A percentile compares a stretch with the other conserved stretches of the same genome.
Conservation (phyloP, 1,140 invertebrate species). For the Halesus radiatus region DNA sequence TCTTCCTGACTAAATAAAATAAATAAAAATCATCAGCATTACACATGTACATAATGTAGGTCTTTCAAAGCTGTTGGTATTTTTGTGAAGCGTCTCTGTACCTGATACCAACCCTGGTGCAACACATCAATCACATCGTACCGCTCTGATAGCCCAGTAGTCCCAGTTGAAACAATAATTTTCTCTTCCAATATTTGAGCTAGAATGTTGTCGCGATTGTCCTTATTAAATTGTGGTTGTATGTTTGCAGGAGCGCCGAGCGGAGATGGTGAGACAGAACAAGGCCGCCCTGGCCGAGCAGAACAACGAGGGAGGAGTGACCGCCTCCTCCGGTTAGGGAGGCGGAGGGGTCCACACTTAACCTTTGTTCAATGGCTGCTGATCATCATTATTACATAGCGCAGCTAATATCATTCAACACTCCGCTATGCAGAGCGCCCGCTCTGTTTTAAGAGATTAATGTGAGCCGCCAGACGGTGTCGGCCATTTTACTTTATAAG, state of each 20-base stretch:
- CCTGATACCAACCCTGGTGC: too few relatives aligned
- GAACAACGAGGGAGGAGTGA: constrained; percentile 66
- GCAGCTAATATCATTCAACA: constrained; percentile 19
- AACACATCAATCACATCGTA: too few relatives aligned
- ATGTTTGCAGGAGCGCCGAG: constrained; percentile 82
- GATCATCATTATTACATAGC: constrained; percentile 4
- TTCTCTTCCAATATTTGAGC: too few relatives aligned
- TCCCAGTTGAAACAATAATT: too few relatives aligned
- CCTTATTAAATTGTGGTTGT: background rate
- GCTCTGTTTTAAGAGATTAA: constrained; percentile 34
- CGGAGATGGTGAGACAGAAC: constrained; percentile 88
- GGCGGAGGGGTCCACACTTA: background rate
- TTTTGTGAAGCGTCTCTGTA: too few relatives aligned
- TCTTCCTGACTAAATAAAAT: too few relatives aligned
- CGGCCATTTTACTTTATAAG: background rate
- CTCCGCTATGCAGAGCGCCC: constrained; percentile 5
- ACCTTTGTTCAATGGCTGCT: constrained; percentile 59
- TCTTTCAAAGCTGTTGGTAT: too few relatives aligned
- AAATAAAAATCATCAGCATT: too few relatives aligned
- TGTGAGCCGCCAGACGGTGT: background rate
- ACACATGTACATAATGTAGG: too few relatives aligned
- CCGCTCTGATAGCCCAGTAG: too few relatives aligned
- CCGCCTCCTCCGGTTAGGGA: constrained; percentile 74
- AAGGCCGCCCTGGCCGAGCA: constrained; percentile 74
- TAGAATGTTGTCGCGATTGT: too few relatives aligned